Conservation (phyloP, 2,113 vertebrate species). For the Formicarius rufipectus region DNA sequence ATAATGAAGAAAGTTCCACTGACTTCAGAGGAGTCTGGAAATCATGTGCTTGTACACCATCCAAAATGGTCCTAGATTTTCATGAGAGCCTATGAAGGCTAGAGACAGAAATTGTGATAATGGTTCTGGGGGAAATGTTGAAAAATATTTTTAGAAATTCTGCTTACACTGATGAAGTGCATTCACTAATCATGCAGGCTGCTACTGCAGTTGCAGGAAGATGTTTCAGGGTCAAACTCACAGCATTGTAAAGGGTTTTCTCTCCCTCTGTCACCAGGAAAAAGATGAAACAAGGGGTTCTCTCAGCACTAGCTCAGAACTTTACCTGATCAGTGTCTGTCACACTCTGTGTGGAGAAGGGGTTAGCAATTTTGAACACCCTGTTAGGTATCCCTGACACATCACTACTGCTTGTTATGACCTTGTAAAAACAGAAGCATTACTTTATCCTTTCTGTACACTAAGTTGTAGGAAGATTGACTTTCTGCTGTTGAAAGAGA, state of each 20-base stretch:
- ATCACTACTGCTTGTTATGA: not conserved
- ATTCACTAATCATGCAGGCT: not conserved
- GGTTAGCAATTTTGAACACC: not conserved
- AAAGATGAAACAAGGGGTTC: not conserved
- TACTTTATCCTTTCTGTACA: not conserved
- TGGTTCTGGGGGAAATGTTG: not conserved
- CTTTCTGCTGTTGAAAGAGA: slow-evolving; percentile 68
- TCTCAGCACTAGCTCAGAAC: not conserved
- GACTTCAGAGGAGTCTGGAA: not conserved
- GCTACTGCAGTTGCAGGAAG: not conserved
- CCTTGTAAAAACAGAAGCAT: not conserved
- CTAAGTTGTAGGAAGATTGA: slow-evolving; percentile 71
- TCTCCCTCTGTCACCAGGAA: not conserved
- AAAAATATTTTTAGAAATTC: not conserved
- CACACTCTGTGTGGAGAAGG: not conserved
- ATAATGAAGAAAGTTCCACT: not conserved
- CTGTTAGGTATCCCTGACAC: not conserved
- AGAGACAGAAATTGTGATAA: not conserved
- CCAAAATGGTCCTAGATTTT: not conserved
- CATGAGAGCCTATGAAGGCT: not conserved
- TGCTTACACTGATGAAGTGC: not conserved
- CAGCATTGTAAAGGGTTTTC: not conserved
- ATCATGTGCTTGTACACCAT: not conserved
- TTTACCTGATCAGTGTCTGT: not conserved
- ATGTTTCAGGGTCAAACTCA: not conserved